These are phyloP conservation scores for Rotaria sp. DNA, from an alignment of 2,888 invertebrate species.

Conservation along the genomic window DNA sequence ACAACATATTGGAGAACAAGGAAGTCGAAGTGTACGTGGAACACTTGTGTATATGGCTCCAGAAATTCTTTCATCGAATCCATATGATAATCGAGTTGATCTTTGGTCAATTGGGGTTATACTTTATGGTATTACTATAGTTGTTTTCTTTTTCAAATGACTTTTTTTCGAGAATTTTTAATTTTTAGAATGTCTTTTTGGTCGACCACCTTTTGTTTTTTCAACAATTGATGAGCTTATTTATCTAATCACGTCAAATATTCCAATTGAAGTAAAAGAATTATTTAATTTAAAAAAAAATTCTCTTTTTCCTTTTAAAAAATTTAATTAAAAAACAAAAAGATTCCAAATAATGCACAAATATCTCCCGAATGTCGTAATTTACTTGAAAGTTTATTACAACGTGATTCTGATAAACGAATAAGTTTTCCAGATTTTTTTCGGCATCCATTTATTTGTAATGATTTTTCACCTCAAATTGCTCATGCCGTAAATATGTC, in stretches of 20 bases:
- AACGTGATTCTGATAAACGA: constrained; percentile 67
- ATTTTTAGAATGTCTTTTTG: constrained; percentile 68
- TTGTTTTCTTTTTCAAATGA: background rate
- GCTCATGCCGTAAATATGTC: background rate
- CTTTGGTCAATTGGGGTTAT: constrained; percentile 84
- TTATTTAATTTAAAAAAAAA: background rate
- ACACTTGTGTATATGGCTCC: constrained; percentile 88
- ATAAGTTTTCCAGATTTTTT: constrained; percentile 74
- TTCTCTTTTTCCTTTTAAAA: background rate
- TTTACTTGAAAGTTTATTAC: constrained; percentile 65
- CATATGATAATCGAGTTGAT: constrained; percentile 71
- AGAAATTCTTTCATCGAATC: constrained; percentile 66
- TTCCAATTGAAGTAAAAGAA: constrained; percentile 64
- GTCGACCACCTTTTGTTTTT: constrained; percentile 74
- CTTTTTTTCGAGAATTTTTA: background rate
- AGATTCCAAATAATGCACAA: constrained; percentile 62
- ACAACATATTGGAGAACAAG: constrained; percentile 48
- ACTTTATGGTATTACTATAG: constrained; percentile 62
- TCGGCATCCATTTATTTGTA: constrained; percentile 70
- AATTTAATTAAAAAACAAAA: constrained; percentile 39
- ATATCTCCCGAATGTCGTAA: constrained; percentile 66
- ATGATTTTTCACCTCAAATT: constrained; percentile 57
- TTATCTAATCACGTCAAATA: constrained; percentile 65
- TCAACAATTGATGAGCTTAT: constrained; percentile 67
- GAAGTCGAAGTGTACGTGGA: constrained; percentile 57